Conservation (phyloP, 2,888 invertebrate genomes). For the Ecdyonurus torrentis region DNA sequence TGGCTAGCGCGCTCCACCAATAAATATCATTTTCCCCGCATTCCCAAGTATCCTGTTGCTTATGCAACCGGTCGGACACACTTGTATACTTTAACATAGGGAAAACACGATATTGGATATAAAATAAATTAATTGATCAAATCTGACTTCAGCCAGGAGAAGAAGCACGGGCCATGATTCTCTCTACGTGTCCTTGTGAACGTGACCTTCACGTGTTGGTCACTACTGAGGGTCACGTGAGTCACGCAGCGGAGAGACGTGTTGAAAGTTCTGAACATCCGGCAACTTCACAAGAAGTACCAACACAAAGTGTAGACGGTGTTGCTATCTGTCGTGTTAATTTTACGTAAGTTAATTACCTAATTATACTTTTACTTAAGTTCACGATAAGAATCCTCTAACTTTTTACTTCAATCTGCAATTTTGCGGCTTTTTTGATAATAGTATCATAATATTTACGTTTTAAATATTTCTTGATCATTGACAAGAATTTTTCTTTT, state of each 20-base stretch:
- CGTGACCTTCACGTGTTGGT: slow-evolving; percentile 43
- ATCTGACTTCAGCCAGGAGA: slow-evolving; percentile 43
- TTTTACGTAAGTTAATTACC: slow-evolving; percentile 27
- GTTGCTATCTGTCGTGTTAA: slow-evolving; percentile 35
- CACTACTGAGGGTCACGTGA: slow-evolving; percentile 44
- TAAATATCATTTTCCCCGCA: too few species aligned
- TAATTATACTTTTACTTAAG: background rate
- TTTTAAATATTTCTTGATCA: too few species aligned
- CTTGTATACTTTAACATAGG: too few species aligned
- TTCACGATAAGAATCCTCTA: background rate
- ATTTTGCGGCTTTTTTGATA: too few species aligned
- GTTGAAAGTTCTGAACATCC: slow-evolving; percentile 9
- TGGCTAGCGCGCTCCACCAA: too few species aligned
- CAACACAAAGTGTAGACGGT: slow-evolving; percentile 24
- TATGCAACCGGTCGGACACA: too few species aligned
- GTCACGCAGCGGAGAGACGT: slow-evolving; percentile 34
- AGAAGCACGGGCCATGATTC: slow-evolving; percentile 40
- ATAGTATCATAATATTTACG: too few species aligned
- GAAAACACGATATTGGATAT: too few species aligned
- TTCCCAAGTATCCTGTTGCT: too few species aligned
- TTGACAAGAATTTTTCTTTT: too few species aligned
- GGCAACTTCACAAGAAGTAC: slow-evolving; percentile 7
- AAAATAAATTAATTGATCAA: too few species aligned
- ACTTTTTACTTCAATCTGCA: too few species aligned
- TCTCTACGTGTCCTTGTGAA: slow-evolving; percentile 48